Evolutionary conservation across 1,140 invertebrate genomes (phyloP).

Genomic region (Solenopsis fugax): DNA sequence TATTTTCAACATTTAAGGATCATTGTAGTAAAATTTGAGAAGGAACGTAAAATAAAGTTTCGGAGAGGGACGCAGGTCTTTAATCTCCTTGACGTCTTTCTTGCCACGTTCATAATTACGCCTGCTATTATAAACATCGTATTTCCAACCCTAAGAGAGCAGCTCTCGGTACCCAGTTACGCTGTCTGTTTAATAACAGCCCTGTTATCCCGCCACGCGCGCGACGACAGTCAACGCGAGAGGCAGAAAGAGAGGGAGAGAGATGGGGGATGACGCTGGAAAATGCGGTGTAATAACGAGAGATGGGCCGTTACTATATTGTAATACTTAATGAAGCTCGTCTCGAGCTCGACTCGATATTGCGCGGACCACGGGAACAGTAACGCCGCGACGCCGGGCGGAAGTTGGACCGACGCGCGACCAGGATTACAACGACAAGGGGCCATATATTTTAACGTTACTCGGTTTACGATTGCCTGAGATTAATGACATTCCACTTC

Average conservation of each 20-base stretch:
- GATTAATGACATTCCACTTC: slow-evolving; percentile 67
- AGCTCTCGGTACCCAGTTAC: slow-evolving; percentile 36
- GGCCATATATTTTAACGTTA: slow-evolving; percentile 67
- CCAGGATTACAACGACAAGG: slow-evolving; percentile 46
- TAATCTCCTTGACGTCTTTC: slow-evolving; percentile 28
- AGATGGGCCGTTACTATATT: slow-evolving; percentile 46
- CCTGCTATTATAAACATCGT: slow-evolving; percentile 43
- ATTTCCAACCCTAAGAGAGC: slow-evolving; percentile 41
- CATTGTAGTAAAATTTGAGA: not conserved
- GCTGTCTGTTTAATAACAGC: slow-evolving; percentile 64
- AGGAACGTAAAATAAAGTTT: not conserved
- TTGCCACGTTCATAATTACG: slow-evolving; percentile 34
- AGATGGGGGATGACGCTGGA: slow-evolving; percentile 18
- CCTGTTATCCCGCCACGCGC: slow-evolving; percentile 48
- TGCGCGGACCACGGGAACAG: not conserved
- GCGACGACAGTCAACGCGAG: not conserved
- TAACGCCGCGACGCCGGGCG: not conserved
- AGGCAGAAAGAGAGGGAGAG: not conserved
- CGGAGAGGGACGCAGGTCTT: not conserved
- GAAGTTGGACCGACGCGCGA: slow-evolving; percentile 24
- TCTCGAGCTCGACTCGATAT: slow-evolving; percentile 68
- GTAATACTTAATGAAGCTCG: slow-evolving; percentile 68
- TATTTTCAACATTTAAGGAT: not conserved
- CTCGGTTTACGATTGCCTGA: slow-evolving; percentile 64
- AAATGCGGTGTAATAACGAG: slow-evolving; percentile 39